These are phyloP conservation scores for Lytechinus pictus DNA, from an alignment of 35 echinoderm and acorn worm species.

Conservation along the genomic window DNA sequence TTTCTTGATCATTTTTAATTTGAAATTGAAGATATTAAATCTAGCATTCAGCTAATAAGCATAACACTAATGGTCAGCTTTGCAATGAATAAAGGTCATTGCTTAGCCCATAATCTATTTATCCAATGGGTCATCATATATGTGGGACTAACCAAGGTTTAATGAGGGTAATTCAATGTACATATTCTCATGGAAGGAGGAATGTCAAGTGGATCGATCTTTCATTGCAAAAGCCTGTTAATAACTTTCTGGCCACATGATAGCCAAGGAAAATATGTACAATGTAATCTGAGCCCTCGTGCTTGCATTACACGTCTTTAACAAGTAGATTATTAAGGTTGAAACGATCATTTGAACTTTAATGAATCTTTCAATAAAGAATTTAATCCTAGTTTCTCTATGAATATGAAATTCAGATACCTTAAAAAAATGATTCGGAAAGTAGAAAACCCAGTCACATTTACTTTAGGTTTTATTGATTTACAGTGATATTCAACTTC, in stretches of 20 bases:
- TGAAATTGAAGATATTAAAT: too few species aligned
- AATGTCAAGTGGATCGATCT: neutral
- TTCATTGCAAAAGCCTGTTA: neutral
- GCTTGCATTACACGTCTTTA: neutral
- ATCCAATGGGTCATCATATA: neutral
- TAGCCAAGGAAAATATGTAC: neutral
- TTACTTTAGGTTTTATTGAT: too few species aligned
- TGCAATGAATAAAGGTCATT: neutral
- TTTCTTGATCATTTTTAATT: too few species aligned
- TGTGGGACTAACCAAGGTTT: neutral
- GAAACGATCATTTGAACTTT: too few species aligned
- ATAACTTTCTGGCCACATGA: neutral
- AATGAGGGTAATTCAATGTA: neutral
- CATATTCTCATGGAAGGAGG: neutral
- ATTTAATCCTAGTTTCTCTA: too few species aligned
- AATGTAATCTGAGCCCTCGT: neutral
- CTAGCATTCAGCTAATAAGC: neutral
- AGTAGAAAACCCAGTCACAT: too few species aligned
- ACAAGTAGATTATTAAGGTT: too few species aligned
- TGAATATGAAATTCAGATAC: too few species aligned
- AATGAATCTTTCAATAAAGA: too few species aligned
- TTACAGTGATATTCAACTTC: too few species aligned
- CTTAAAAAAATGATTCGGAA: too few species aligned
- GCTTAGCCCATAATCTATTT: neutral
- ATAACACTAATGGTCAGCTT: neutral